phyloP scores from a whole-genome alignment of 1,140 invertebrate species.

The Dendrolimus punctatus region DNA sequence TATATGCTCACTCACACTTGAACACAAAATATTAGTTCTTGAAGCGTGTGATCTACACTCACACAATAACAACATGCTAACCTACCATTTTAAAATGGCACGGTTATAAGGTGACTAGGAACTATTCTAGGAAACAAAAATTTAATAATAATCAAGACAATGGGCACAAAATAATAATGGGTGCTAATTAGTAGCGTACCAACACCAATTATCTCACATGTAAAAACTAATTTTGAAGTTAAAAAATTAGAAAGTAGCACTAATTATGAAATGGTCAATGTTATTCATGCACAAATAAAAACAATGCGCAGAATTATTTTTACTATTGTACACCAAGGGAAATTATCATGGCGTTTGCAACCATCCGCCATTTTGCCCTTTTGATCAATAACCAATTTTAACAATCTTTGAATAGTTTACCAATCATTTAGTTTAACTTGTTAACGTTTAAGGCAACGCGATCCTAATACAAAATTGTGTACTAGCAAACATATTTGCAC shows the following conservation, averaged over 20 bases:
- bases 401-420: conserved; percentile 9
- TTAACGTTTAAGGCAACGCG: conserved; percentile 16
- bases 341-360: conserved; percentile 1
- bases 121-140: conserved; percentile 1
- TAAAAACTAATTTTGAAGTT: neutral
- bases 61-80: neutral
- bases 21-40: conserved; percentile 25
- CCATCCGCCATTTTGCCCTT: conserved; percentile 28
- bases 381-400: conserved; percentile 3
- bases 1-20: conserved; percentile 55
- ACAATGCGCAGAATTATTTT: neutral
- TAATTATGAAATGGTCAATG: conserved; percentile 1
- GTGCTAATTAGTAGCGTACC: conserved; percentile 5
- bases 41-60: conserved; percentile 33
- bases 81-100: neutral
- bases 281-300: conserved; percentile 1
- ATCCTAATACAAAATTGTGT: conserved; percentile 21
- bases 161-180: conserved; percentile 6
- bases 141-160: conserved; percentile 6
- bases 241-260: neutral
- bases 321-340: neutral
- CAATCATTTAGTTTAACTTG: conserved; percentile 8
- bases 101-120: conserved; percentile 18
- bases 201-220: conserved; percentile 14
- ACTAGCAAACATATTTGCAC: conserved; percentile 40